These are phyloP conservation scores for Gallinago solitaria DNA, from an alignment of 2,797 vertebrate genomes.

Conservation along the genomic window DNA sequence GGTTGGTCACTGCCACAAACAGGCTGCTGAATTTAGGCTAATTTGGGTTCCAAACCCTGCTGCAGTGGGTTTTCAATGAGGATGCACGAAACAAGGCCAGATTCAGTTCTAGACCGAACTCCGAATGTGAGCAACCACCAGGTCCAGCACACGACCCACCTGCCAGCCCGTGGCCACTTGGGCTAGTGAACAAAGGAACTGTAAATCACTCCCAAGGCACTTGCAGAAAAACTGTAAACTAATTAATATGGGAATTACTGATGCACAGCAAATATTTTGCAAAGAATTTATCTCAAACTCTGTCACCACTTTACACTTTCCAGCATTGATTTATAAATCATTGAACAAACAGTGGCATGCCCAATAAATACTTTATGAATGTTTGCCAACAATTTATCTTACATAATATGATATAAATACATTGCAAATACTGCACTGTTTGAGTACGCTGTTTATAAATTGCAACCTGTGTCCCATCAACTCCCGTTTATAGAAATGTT, in stretches of 20 bases:
- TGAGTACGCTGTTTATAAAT: conserved; percentile 21
- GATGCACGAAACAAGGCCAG: background rate
- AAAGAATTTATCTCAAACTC: conserved; percentile 59
- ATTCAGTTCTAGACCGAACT: background rate
- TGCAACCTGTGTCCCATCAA: background rate
- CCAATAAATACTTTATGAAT: conserved; percentile 73
- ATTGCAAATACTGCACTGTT: conserved; percentile 8
- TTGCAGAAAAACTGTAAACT: conserved; percentile 48
- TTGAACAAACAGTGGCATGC: conserved; percentile 54
- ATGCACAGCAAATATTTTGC: conserved; percentile 70
- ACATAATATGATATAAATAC: conserved; percentile 65
- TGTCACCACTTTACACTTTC: conserved; percentile 30
- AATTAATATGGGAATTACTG: conserved; percentile 72
- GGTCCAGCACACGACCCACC: background rate
- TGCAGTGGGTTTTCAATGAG: accelerated
- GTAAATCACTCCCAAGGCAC: conserved; percentile 45
- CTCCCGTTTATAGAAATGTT: background rate
- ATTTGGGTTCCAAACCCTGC: background rate
- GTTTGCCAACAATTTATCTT: conserved; percentile 71
- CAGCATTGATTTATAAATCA: conserved; percentile 64
- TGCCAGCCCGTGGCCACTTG: background rate
- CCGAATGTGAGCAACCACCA: background rate
- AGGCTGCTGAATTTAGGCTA: background rate
- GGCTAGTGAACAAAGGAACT: background rate
- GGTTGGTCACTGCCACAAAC: background rate